A percentile compares a stretch with the other conserved stretches of the same genome.
These are phyloP conservation scores for Leucosticte australis DNA, from an alignment of 2,113 vertebrate species.

Conservation along the genomic window DNA sequence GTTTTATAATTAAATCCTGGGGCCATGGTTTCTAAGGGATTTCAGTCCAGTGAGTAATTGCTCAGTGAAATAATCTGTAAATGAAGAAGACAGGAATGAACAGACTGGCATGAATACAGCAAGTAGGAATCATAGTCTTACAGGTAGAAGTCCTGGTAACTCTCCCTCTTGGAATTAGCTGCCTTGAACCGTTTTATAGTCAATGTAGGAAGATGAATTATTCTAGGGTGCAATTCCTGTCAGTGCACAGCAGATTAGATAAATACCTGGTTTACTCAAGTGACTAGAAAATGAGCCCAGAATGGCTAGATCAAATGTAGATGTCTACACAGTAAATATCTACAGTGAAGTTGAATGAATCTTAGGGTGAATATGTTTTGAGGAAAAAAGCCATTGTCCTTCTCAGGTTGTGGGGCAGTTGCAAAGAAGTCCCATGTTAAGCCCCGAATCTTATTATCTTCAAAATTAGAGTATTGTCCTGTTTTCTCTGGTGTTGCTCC, in stretches of 20 bases:
- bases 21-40: not conserved
- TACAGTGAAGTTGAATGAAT: not conserved
- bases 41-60: not conserved
- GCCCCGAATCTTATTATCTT: not conserved
- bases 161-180: not conserved
- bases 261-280: not conserved
- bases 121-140: not conserved
- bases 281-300: not conserved
- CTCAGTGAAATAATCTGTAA: not conserved
- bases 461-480: not conserved
- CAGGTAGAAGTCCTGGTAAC: not conserved
- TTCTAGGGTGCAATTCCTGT: not conserved
- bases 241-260: not conserved
- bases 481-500: not conserved
- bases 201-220: not conserved
- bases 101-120: not conserved
- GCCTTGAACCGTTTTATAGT: not conserved
- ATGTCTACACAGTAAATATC: not conserved
- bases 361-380: not conserved
- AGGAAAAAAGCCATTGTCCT: not conserved
- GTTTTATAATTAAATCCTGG: slow-evolving; percentile 30
- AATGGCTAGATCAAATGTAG: not conserved
- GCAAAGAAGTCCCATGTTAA: not conserved
- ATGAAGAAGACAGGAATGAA: not conserved
- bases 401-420: not conserved